phyloP scores from a whole-genome alignment of 30 jellyfish, hydroid and myxozoan genomes.

The Hydractinia echinata region DNA sequence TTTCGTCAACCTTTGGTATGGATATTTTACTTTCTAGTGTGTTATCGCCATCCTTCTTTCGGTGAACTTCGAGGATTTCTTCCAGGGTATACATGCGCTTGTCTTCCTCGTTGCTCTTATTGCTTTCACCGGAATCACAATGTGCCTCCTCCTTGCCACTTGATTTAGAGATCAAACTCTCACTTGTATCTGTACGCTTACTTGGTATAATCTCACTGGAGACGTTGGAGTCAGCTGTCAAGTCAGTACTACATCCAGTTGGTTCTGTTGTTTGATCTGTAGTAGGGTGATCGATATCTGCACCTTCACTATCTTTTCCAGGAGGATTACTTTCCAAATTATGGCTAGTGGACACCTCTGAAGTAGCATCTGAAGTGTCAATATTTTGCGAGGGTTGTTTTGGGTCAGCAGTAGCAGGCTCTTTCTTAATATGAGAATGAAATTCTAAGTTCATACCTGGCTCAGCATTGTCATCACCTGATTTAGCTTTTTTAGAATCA shows the following conservation, averaged over 20 bases:
- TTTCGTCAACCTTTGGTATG: not conserved
- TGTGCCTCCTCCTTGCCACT: not conserved
- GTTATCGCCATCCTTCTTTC: not conserved
- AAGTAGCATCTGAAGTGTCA: not conserved
- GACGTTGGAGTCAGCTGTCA: too few relatives aligned
- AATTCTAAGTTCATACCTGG: not conserved
- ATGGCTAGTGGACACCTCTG: not conserved
- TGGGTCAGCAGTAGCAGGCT: not conserved
- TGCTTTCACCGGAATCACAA: not conserved
- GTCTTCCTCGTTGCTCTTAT: conserved; percentile 1
- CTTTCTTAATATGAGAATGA: not conserved
- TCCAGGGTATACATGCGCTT: conserved; percentile 18
- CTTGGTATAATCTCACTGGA: too few relatives aligned
- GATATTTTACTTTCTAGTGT: not conserved
- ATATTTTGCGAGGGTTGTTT: not conserved
- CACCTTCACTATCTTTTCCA: too few relatives aligned
- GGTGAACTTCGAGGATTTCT: conserved; percentile 29
- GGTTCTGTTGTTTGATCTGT: too few relatives aligned
- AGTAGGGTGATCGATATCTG: too few relatives aligned
- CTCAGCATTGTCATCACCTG: not conserved
- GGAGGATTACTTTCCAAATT: too few relatives aligned
- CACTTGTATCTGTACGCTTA: not conserved
- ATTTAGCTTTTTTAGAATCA: not conserved
- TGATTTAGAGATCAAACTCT: not conserved
- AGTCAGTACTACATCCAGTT: too few relatives aligned